Evolutionary conservation across 2,797 vertebrate genomes (phyloP).

Genomic region (Coregonus sp.): DNA sequence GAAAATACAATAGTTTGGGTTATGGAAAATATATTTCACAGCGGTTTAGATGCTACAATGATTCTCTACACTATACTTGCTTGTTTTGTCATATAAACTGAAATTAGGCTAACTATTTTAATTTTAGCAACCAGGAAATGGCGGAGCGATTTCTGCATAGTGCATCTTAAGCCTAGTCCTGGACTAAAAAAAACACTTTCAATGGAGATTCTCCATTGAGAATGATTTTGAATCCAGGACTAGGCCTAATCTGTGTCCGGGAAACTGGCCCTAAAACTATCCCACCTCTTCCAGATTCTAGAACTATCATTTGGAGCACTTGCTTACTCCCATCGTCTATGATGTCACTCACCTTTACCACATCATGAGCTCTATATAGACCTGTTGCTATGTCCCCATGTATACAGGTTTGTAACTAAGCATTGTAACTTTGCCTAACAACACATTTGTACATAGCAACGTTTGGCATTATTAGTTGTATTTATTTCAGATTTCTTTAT

Average conservation of each 20-base stretch:
- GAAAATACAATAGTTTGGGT: too few relatives aligned
- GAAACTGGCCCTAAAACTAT: not conserved
- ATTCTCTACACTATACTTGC: too few relatives aligned
- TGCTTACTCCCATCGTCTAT: not conserved
- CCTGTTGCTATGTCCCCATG: constrained; percentile 80
- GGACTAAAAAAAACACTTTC: not conserved
- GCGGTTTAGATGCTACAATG: too few relatives aligned
- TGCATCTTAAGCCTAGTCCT: not conserved
- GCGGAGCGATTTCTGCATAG: too few relatives aligned
- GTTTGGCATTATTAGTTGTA: constrained; percentile 87
- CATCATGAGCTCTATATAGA: constrained; percentile 70
- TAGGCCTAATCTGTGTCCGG: not conserved
- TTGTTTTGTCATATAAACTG: too few relatives aligned
- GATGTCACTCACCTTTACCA: constrained; percentile 40
- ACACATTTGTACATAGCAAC: constrained; percentile 88
- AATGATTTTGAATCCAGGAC: not conserved
- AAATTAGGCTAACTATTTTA: too few relatives aligned
- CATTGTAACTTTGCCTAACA: constrained; percentile 77
- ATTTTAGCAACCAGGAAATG: too few relatives aligned
- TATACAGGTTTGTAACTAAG: constrained; percentile 87
- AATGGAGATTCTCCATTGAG: not conserved
- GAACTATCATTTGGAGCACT: constrained; percentile 42
- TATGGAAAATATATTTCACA: too few relatives aligned
- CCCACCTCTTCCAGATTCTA: constrained; percentile 28
- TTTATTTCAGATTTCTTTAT: constrained; percentile 89